These are phyloP conservation scores for Pogonomyrmex barbatus DNA, from an alignment of 1,140 invertebrate genomes.

Conservation along the genomic window DNA sequence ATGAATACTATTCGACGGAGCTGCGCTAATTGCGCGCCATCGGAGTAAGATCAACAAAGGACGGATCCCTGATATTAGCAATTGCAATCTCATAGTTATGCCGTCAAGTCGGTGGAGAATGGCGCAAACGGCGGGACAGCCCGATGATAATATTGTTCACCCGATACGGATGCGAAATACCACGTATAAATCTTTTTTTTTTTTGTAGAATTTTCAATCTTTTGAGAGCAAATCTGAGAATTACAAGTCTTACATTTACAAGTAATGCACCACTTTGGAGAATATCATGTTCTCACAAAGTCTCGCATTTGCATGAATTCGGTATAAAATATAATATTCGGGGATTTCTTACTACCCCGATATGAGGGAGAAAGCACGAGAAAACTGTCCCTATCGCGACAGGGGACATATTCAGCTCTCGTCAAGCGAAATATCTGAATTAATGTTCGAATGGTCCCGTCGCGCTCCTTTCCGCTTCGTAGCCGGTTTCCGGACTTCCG, in stretches of 20 bases:
- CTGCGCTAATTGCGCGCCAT: conserved; percentile 61
- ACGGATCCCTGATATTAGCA: conserved; percentile 42
- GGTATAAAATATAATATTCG: neutral
- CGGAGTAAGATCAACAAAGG: conserved; percentile 56
- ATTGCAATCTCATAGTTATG: conserved; percentile 63
- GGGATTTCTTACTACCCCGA: neutral
- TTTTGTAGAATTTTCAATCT: neutral
- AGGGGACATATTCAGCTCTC: conserved; percentile 61
- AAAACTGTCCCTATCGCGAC: conserved; percentile 17
- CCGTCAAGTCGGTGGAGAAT: conserved; percentile 30
- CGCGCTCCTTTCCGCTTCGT: conserved; percentile 65
- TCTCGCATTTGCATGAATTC: neutral
- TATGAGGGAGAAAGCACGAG: neutral
- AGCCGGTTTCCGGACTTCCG: conserved; percentile 60
- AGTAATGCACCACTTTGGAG: neutral
- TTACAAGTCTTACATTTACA: neutral
- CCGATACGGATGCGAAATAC: neutral
- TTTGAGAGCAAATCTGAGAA: neutral
- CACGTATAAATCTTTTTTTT: neutral
- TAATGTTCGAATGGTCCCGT: conserved; percentile 69
- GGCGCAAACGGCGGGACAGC: neutral
- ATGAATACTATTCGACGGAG: conserved; percentile 52
- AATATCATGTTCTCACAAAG: neutral
- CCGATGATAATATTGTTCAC: neutral
- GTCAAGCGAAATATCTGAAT: conserved; percentile 72